Percentiles rank a stretch among this genome's conserved stretches.
These are phyloP conservation scores for Lepidurus couesii DNA, from an alignment of 1,140 invertebrate genomes.

Conservation along the genomic window DNA sequence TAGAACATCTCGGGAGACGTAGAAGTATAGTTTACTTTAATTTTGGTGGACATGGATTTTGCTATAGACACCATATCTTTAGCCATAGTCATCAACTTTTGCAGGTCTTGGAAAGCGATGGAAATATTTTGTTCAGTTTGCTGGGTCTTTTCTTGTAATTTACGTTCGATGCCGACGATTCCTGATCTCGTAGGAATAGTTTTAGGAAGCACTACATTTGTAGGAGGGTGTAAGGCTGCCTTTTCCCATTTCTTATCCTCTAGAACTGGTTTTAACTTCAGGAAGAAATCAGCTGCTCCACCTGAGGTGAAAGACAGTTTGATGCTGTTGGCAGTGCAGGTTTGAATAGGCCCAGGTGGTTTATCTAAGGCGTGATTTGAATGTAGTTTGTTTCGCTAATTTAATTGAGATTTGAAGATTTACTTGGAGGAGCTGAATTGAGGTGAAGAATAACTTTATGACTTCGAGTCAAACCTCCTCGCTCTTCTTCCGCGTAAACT, in stretches of 20 bases:
- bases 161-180: slow-evolving; percentile 92
- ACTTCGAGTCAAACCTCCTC: slow-evolving; percentile 64
- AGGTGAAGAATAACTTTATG: slow-evolving; percentile 77
- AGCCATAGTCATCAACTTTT: slow-evolving; percentile 88
- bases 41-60: slow-evolving; percentile 86
- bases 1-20: background rate
- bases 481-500: slow-evolving; percentile 71
- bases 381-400: slow-evolving; percentile 24
- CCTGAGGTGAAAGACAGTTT: slow-evolving; percentile 86
- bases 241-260: slow-evolving; percentile 48
- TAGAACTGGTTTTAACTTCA: slow-evolving; percentile 45
- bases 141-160: slow-evolving; percentile 81
- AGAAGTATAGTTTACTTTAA: slow-evolving; percentile 56
- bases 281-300: slow-evolving; percentile 61
- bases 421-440: slow-evolving; percentile 56
- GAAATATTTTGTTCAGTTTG: slow-evolving; percentile 85
- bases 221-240: slow-evolving; percentile 33
- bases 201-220: slow-evolving; percentile 5
- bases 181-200: slow-evolving; percentile 61
- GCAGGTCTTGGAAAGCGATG: slow-evolving; percentile 91
- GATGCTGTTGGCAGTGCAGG: slow-evolving; percentile 65
- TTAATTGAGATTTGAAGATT: slow-evolving; percentile 39
- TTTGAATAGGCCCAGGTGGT: slow-evolving; percentile 64
- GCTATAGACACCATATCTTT: slow-evolving; percentile 94
- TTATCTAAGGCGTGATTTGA: slow-evolving; percentile 50